Evolutionary conservation across 2,113 vertebrate species (phyloP).

Genomic region (Accipiter cooperii): DNA sequence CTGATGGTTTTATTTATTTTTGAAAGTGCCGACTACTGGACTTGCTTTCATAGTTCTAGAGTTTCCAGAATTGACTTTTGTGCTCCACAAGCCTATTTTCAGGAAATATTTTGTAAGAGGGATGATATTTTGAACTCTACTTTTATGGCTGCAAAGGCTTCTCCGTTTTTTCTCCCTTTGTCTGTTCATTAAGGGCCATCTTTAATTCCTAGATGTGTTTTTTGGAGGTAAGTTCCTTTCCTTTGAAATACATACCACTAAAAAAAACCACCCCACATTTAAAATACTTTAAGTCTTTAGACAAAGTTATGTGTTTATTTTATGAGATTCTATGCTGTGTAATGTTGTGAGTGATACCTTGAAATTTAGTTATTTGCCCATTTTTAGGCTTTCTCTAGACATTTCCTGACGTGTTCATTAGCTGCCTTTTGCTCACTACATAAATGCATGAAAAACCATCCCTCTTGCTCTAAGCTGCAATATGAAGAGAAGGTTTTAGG

Average conservation of each 20-base stretch:
- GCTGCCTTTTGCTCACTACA: constrained; percentile 12
- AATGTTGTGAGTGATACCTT: neutral
- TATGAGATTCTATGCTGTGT: neutral
- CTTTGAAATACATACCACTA: constrained; percentile 27
- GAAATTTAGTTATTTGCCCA: neutral
- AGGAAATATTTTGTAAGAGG: constrained; percentile 56
- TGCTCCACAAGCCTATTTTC: constrained; percentile 39
- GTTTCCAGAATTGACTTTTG: constrained; percentile 45
- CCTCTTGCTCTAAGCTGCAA: neutral
- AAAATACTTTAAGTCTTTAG: neutral
- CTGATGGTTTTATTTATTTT: constrained; percentile 52
- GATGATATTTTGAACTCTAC: constrained; percentile 13
- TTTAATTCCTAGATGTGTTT: constrained; percentile 44
- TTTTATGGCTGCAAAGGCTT: constrained; percentile 41
- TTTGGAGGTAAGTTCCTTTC: neutral
- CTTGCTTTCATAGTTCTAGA: constrained; percentile 46
- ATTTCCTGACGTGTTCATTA: neutral
- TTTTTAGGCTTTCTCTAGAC: neutral
- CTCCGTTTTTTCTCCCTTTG: constrained; percentile 43
- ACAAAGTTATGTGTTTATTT: neutral
- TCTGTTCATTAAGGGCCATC: constrained; percentile 21
- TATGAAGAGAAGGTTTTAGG: neutral
- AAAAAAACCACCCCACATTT: neutral
- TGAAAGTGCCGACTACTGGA: constrained; percentile 48
- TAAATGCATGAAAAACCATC: neutral